Evolutionary conservation across 2,113 vertebrate species (phyloP), one percentile per base, ranked within the genome.

Genomic region (Cyprinus carpio): DNA sequence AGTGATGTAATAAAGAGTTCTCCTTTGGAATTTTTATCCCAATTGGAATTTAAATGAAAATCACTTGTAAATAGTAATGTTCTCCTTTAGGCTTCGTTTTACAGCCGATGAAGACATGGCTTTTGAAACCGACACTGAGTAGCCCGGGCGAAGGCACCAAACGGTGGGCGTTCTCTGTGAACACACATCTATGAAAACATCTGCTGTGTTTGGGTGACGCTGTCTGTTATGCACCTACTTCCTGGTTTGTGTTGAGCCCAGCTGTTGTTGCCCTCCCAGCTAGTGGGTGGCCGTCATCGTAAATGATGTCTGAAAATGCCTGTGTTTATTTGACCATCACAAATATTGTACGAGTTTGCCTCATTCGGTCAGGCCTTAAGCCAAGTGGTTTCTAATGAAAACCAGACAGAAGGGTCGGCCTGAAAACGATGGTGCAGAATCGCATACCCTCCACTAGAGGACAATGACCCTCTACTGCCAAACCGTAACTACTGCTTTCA

Each of bases 381-480:
- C 92, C 91, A 82, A 88, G 86, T 85, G 90, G 84, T 91, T 91
- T 92, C 92, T 94, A 93, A 95, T 94, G 93, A 90, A 94, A 94
- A 91, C 93, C 94, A 95, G 93, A 93, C 91, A 91, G 89, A 85
- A 85, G 91, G 91, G 86, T 89, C 75, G 1, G 34, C 49, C 60
- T 76, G 46, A 69, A 74, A 37, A 58, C 77, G 67, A 51, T 87
- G 86, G 90, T 93, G 87, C 91, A 88, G 93, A 88, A 76, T 37
- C 90, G 34, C 91, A 95, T 94, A 92, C 76, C 92, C 83, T 89
- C 85, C 94, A 94, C 92, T 89, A 94, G 94, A 93, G 94, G 93
- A 92, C 84, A 84, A 90, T 86, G 16, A 83, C 34, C 27, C n/a
- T 80, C 20, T 20, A 54, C 71, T 88, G 85, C 85, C 87, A 88